Evolutionary conservation across 2,113 vertebrate species (phyloP), one percentile per base, ranked within the genome.

Genomic region (Cichladusa arquata): DNA sequence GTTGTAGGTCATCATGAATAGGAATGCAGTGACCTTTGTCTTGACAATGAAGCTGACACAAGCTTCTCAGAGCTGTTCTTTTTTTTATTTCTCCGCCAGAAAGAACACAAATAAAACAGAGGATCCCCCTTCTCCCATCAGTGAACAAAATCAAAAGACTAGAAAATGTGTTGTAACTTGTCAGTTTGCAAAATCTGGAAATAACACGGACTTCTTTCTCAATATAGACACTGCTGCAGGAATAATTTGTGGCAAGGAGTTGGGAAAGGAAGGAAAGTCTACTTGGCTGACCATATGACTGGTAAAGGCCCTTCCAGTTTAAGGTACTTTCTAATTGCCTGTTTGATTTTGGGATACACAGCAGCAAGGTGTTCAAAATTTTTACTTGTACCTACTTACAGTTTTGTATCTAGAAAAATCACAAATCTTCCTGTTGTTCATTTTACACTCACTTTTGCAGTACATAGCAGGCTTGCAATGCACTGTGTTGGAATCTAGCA

Each of bases 1-100:
- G 92, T 95, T 93, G 87, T 95, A 96, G 93, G 96, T 96, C 90
- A 95, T 78, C 9, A 4, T 95, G 95, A 96, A 90, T 93, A 94
- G 96, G 74, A 92, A 97, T 72, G 73, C 96, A 88, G 74, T 95
- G 97, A 97, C 96, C 91, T 93, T 93, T 96, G 81, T 93, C 86
- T 88, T 79, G 77, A 96, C 81, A 90, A 88, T 88, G 82, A 91
- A 91, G 86, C 80, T 92, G 94, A 93, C 81, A 92, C 81, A 94
- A 81, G 53, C 92, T 79, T 96, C 84, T 91, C 86, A 95, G 83
- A 94, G 67, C 92, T 91, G 42, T 81, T 77, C 48, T 91, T 48
- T 95, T 90, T 92, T 91, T 89, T 88, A 77, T 88, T 95, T 94
- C n/a, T 81, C 88, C 15, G 65, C 74, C 83, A 94, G 62, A 82